phyloP scores from a whole-genome alignment of 2,113 vertebrate genomes.

The Equus quagga region DNA sequence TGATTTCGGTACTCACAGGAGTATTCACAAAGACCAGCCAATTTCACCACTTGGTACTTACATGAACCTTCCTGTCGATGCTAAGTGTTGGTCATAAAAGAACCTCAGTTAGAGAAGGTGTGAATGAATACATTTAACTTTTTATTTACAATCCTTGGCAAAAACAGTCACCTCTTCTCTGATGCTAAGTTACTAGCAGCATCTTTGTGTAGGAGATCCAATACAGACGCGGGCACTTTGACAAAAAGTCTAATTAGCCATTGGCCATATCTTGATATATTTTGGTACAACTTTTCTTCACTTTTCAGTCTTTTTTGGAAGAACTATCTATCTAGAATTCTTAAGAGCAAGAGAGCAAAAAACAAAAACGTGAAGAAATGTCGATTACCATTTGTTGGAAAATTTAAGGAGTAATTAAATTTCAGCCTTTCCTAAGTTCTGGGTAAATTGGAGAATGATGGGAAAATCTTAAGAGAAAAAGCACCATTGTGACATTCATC shows the following conservation, averaged over 20 bases:
- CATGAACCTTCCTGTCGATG: background rate
- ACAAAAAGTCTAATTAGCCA: background rate
- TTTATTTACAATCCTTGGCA: background rate
- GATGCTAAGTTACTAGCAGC: background rate
- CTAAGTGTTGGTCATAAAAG: background rate
- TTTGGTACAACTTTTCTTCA: background rate
- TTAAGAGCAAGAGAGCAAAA: background rate
- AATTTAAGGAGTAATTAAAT: slow-evolving; percentile 20
- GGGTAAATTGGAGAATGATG: background rate
- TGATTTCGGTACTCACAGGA: background rate
- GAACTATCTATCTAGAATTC: background rate
- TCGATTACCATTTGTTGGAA: background rate
- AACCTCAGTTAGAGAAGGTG: background rate
- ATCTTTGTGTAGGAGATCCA: background rate
- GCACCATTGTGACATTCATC: background rate
- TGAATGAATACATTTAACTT: background rate
- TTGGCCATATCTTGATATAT: background rate
- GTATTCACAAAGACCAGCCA: background rate
- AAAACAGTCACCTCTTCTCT: background rate
- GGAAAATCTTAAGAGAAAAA: background rate
- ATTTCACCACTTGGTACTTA: background rate
- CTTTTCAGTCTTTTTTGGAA: slow-evolving; percentile 21
- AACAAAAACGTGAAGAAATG: background rate
- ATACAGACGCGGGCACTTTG: background rate
- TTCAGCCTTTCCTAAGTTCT: background rate